Evolutionary conservation across 2,888 invertebrate species (phyloP).

Genomic region (Orthonevra nobilis): DNA sequence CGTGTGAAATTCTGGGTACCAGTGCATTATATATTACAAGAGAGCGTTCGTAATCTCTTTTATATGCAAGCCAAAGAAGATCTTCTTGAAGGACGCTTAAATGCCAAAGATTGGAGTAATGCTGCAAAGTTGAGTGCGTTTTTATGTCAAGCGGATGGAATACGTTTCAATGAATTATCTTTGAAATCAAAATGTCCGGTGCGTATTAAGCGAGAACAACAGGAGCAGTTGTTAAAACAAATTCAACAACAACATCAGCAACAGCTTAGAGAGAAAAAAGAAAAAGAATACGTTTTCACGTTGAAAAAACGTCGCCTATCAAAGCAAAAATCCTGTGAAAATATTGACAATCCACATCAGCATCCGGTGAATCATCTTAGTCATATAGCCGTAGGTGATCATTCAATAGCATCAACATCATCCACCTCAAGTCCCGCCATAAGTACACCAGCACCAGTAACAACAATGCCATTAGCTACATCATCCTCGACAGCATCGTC

Average conservation of each 20-base stretch:
- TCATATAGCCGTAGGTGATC: constrained; percentile 37
- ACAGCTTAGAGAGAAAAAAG: constrained; percentile 75
- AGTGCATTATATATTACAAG: constrained; percentile 91
- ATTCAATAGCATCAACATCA: constrained; percentile 60
- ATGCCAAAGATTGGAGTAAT: constrained; percentile 85
- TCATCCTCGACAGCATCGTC: constrained; percentile 48
- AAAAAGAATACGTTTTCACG: constrained; percentile 77
- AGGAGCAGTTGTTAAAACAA: constrained; percentile 66
- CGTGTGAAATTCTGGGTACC: constrained; percentile 95
- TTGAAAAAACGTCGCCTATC: constrained; percentile 79
- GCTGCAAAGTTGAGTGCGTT: constrained; percentile 88
- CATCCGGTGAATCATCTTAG: constrained; percentile 35
- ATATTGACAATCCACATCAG: constrained; percentile 73
- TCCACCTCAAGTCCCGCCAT: constrained; percentile 51
- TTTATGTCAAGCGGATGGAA: constrained; percentile 84
- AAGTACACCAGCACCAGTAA: constrained; percentile 24
- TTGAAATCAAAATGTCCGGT: constrained; percentile 77
- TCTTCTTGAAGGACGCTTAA: constrained; percentile 86
- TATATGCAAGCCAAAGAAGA: constrained; percentile 91
- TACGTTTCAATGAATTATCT: constrained; percentile 77
- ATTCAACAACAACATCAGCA: constrained; percentile 62
- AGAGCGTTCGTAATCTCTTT: constrained; percentile 90
- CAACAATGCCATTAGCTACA: background rate
- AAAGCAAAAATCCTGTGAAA: constrained; percentile 79
- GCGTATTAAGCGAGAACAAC: constrained; percentile 75